Base-by-base conservation (phyloP, 2,797 vertebrate species). In the Meda fulgida region DNA sequence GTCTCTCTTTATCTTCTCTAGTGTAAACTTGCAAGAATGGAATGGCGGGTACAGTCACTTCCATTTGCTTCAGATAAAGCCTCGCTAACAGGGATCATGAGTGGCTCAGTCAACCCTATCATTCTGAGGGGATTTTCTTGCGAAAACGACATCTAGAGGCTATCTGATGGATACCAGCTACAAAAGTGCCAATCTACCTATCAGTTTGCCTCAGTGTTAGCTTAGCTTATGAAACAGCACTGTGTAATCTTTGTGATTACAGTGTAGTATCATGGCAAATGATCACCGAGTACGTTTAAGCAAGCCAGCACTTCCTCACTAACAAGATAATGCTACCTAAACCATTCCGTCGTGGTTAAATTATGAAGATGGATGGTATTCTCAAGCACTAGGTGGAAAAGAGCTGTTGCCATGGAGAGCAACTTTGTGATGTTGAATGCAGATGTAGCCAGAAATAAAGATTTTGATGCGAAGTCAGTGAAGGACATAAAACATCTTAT, bases 331-430 rank as follows among this genome's bases (percentile, higher is more conserved):
- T 84, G 78, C 81, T 60, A 77, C 40, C 70, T 69, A 86, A 88
- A 84, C 71, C 79, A 83, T 87, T 79, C 84, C 53, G 78, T 73
- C 81, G 55, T 73, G 86, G 87, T 58, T 84, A 88, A 87, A 88
- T 86, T 89, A 90, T 80, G 80, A 80, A 83, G 85, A 90, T 88
- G 80, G 85, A 90, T 78, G 81, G 85, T 78, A 86, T 87, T 88
- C 75, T 84, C 66, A 34, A 81, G 86, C 78, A 63, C 31, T 77
- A 75, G 80, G 73, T 84, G 63, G 76, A 80, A 86, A 78, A 75
- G 63, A 76, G 80, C 82, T 18, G 88, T 90, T 90, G 87, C 89
- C 85, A 90, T 90, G 88, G 89, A 84, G 84, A 89, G 76, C 71
- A 78, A 73, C 85, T 77, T 80, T 66, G 84, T 78, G 87, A 84